Conservation (phyloP, 2,888 invertebrate species). For the Zootermopsis nevadensis region DNA sequence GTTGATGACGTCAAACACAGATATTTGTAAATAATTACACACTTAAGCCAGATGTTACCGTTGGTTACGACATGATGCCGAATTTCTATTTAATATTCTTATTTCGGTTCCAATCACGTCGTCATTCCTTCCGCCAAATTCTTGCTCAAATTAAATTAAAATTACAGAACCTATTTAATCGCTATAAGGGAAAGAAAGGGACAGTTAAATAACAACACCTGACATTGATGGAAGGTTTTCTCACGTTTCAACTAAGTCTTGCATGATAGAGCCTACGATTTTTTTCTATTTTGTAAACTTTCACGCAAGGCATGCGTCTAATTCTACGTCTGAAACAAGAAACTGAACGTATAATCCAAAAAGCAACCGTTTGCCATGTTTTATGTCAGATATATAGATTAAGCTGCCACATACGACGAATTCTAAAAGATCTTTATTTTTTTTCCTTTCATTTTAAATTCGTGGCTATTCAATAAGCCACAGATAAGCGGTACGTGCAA, state of each 20-base stretch:
- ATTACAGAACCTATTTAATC: neutral
- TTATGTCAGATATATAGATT: neutral
- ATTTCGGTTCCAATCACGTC: neutral
- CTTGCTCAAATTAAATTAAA: neutral
- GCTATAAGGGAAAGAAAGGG: neutral
- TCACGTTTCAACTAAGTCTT: constrained; percentile 5
- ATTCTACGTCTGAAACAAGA: neutral
- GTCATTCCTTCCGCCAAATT: neutral
- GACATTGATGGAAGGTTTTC: constrained; percentile 14
- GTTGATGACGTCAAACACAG: too few relatives aligned
- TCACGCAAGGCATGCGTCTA: neutral
- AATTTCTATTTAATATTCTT: too few relatives aligned
- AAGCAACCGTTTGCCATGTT: neutral
- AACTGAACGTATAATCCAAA: neutral
- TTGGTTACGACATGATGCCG: too few relatives aligned
- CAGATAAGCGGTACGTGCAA: neutral
- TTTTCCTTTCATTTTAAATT: neutral
- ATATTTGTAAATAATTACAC: too few relatives aligned
- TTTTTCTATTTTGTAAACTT: constrained; percentile 15
- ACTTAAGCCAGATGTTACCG: too few relatives aligned
- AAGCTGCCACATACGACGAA: neutral
- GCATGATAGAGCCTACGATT: neutral
- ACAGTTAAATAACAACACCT: neutral
- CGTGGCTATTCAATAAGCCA: neutral
- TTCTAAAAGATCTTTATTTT: neutral